Evolutionary conservation across 2,888 invertebrate species (phyloP), one percentile per base, ranked within the genome.

Genomic region (Mactromeris polynyma): DNA sequence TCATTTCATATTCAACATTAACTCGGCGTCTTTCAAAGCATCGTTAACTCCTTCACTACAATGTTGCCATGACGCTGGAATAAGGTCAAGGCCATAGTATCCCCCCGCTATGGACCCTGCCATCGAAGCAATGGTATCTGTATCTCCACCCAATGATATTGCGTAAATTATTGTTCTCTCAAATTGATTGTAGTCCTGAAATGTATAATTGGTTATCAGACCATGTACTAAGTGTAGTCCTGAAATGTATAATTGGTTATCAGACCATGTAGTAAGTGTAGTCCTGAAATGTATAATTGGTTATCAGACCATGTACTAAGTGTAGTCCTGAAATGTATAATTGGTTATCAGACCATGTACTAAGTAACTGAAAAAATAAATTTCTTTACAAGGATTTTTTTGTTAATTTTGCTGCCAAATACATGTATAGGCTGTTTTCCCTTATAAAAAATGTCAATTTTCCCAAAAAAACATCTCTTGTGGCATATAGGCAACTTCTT

Each of bases 51-150:
- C 97, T 97, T 98, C 98, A 95, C 98, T 98, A 93, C 97, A 97
- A 83, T 97, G 97, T 38, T 97, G 96, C 92, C 98, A 96, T 81
- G 97, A 96, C 36, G 96, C 91, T 0, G 97, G 97, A 80, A 98
- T 97, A 14, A 96, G 95, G 36, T 97, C 97, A 89, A 97, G 97
- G 0, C 98, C 96, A 93, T 98, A 97, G 95, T 97, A 98, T 36
- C 98, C 98, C 0, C 98, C 98, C 40, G 97, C 97, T 87, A 98
- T 97, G 2, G 98, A 97, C 19, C 98, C 98, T 6, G 98, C 97
- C 98, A 98, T 98, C 81, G 97, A 97, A 0, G 98, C 98, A 93
- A 98, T 98, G 0, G 98, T 98, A 94, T 98, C 98, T 0, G 98
- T 98, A 96, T 98, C 98, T 4, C 98, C 98, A 38, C 98, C 98